A percentile compares a stretch with the other conserved stretches of the same genome.
These are phyloP conservation scores for Steromphala cineraria DNA, from an alignment of 2,888 invertebrate genomes.

Conservation along the genomic window DNA sequence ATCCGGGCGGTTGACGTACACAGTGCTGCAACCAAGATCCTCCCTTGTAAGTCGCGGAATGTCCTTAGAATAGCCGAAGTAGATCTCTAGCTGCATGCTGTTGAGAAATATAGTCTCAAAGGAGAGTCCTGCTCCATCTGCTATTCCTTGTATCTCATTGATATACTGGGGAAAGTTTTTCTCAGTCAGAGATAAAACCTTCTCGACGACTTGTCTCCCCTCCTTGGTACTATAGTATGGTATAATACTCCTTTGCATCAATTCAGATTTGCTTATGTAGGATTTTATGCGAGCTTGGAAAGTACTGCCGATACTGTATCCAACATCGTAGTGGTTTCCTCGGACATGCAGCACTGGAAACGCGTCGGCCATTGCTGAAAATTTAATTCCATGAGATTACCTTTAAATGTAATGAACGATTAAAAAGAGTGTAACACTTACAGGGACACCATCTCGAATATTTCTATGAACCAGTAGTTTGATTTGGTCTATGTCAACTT, in stretches of 20 bases:
- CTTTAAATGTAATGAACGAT: too few relatives aligned
- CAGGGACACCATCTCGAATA: too few relatives aligned
- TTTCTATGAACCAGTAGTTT: too few relatives aligned
- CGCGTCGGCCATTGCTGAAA: neutral
- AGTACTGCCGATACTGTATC: conserved; percentile 21
- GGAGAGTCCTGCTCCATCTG: conserved; percentile 18
- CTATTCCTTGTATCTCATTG: conserved; percentile 24
- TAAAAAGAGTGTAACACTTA: too few relatives aligned
- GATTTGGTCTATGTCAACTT: too few relatives aligned
- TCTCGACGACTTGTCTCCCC: conserved; percentile 19
- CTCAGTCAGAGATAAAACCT: neutral
- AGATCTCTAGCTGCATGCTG: conserved; percentile 20
- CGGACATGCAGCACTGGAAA: conserved; percentile 16
- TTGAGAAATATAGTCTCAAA: conserved; percentile 28
- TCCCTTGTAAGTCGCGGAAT: neutral
- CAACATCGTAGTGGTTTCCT: conserved; percentile 30
- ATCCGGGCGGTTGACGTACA: conserved; percentile 26
- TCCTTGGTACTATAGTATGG: conserved; percentile 26
- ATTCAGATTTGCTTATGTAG: neutral
- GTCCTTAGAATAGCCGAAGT: neutral
- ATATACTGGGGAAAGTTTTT: conserved; percentile 26
- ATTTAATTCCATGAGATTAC: too few relatives aligned
- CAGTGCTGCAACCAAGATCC: conserved; percentile 23
- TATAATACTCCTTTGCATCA: neutral
- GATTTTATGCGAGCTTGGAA: conserved; percentile 15